Conservation (phyloP, 2,888 invertebrate genomes). For the Drosophila merina region DNA sequence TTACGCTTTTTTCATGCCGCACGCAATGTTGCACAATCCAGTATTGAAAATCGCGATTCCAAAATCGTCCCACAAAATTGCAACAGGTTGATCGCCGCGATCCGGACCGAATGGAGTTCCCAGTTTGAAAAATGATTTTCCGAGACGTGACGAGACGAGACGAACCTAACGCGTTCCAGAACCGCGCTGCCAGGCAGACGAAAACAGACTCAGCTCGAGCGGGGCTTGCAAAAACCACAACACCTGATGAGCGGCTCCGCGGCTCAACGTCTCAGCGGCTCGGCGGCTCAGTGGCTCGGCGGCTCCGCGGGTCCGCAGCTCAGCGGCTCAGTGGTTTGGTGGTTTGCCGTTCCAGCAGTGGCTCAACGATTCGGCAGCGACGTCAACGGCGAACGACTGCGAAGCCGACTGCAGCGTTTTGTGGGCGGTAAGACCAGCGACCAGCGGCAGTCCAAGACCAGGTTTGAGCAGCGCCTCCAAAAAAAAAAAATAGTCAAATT, state of each 20-base stretch:
- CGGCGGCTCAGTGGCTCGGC: constrained; percentile 1
- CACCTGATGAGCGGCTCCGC: constrained; percentile 61
- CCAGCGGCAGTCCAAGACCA: not conserved
- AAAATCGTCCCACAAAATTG: constrained; percentile 23
- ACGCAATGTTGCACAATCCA: constrained; percentile 45
- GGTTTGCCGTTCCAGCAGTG: constrained; percentile 12
- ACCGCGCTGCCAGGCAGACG: constrained; percentile 81
- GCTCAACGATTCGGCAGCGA: constrained; percentile 14
- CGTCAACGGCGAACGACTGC: constrained; percentile 18
- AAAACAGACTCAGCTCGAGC: constrained; percentile 79
- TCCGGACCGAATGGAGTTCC: constrained; percentile 32
- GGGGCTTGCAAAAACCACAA: constrained; percentile 80
- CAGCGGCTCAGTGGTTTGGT: constrained; percentile 11
- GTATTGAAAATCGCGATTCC: constrained; percentile 29
- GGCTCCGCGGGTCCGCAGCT: constrained; percentile 15
- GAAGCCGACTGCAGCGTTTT: constrained; percentile 12
- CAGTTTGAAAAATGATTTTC: constrained; percentile 31
- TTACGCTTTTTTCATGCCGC: constrained; percentile 33
- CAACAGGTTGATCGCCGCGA: constrained; percentile 29
- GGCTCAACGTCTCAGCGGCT: constrained; percentile 20
- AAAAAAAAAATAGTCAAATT: constrained; percentile 48
- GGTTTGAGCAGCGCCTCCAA: constrained; percentile 1
- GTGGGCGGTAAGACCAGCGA: constrained; percentile 33
- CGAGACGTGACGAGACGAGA: constrained; percentile 16
- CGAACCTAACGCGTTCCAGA: constrained; percentile 72